Percentiles rank a stretch among this genome's conserved stretches.
Evolutionary conservation across 1,140 invertebrate genomes (phyloP).

Genomic region (Caerostris extrusa): DNA sequence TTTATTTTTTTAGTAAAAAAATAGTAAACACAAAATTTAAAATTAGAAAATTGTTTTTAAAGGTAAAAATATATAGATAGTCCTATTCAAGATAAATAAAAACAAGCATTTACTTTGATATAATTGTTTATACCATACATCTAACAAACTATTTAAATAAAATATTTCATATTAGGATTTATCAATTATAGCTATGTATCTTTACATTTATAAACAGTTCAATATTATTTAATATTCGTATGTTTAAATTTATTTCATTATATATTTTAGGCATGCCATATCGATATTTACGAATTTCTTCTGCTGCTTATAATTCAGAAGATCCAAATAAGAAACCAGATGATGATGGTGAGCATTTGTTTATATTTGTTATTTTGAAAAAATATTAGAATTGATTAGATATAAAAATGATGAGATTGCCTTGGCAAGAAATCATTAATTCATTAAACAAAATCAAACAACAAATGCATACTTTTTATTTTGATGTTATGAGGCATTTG

Average conservation of each 20-base stretch:
- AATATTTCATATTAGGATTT: neutral
- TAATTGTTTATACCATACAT: too few species aligned
- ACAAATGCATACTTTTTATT: too few species aligned
- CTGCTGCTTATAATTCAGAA: constrained; percentile 50
- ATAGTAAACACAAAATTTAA: too few species aligned
- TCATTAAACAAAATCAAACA: too few species aligned
- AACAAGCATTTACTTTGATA: neutral
- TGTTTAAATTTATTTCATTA: neutral
- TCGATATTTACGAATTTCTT: constrained; percentile 16
- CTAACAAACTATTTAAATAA: neutral
- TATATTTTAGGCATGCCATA: neutral
- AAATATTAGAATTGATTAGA: neutral
- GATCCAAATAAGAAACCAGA: constrained; percentile 61
- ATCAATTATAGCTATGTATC: neutral
- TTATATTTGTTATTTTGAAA: neutral
- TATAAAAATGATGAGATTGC: neutral
- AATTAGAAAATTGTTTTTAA: too few species aligned
- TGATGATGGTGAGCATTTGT: constrained; percentile 5
- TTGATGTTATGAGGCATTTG: too few species aligned
- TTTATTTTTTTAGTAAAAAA: too few species aligned
- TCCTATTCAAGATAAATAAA: neutral
- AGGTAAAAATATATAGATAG: neutral
- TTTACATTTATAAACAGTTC: neutral
- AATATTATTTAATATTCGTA: neutral
- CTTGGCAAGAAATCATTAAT: neutral